Evolutionary conservation across 2,113 vertebrate genomes (phyloP), one percentile per base, ranked within the genome.

Genomic region (Dunckerocampus dactyliophorus): DNA sequence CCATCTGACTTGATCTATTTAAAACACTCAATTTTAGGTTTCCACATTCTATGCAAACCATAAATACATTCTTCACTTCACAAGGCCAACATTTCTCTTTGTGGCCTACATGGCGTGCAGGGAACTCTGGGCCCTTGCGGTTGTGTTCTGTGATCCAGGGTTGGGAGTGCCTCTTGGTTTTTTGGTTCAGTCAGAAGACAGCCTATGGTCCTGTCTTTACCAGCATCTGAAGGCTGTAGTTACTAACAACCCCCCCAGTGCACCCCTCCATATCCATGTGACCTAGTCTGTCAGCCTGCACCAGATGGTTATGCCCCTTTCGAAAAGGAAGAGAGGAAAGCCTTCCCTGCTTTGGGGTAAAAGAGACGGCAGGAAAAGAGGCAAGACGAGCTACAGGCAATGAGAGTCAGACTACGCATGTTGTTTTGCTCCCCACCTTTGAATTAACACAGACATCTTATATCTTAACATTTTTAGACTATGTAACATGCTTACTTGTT

Each of bases 301-400:
- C 79, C 89, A 90, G 85, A 90, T 91, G 90, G 85, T 81, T 84
- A 67, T 74, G 50, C 60, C 76, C 59, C 54, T 81, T 80, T 80
- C 62, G 75, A 83, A 84, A 85, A 66, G 13, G 31, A 39, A 54
- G 59, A 77, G 73, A 83, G 80, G 84, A 84, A 76, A 55, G 74
- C 74, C 73, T 66, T 82, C 71, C 76, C 72, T 61, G 69, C 61
- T 66, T 62, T 53, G 22, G 60, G 56, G 45, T 15, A 57, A 49
- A 62, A 46, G 45, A 74, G 59, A 55, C 54, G 61, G 24, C 65
- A 66, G 69, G 67, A 65, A 67, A 64, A 56, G 49, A 67, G 63
- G 43, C n/a, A 45, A 11, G 55, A 69, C 31, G 57, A 31, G 49
- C 43, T 55, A 65, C 24, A 59, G 24, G 9, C 55, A 31, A 62